Evolutionary conservation across 2,113 vertebrate species (phyloP), one percentile per base, ranked within the genome.

Genomic region (Xenopus tropicalis): DNA sequence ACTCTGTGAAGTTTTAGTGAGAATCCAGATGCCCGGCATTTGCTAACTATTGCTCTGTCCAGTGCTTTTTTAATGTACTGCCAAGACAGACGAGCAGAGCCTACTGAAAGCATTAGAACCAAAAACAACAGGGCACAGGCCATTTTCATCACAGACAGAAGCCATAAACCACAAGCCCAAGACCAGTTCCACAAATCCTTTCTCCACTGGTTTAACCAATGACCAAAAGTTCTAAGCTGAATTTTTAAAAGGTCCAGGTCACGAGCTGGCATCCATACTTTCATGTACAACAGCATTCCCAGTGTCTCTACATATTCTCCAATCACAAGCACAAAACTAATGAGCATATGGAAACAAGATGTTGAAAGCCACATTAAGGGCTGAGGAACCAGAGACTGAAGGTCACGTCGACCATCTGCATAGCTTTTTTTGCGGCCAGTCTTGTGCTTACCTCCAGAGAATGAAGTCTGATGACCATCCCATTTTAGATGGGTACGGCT

Each of bases 311-410:
- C 89, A 0, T 82, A 86, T 10, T 94, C 82, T 48, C 93, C 89
- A 70, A 94, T 86, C 21, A 91, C 88, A 59, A 92, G 89, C 29
- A 96, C 91, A 66, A 94, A 87, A 78, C 94, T 88, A 24, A 95
- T 93, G 78, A 97, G 81, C 85, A 93, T 88, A 81, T 87, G 90
- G 68, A 95, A 79, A 67, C 91, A 93, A 61, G 91, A 90, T 63
- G 94, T 82, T 79, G 91, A 94, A 68, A 92, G 86, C 61, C 87
- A 88, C 24, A 91, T 62, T 1, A 85, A 84, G 87, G 91, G 77
- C 91, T 93, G 56, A 89, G 84, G 42, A 62, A 85, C 16, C 65
- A 14, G 86, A 67, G 62, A 17, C 8, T 78, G 79, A 20, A 90
- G 83, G 78, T 89, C 88, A 78, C 91, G 86, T 74, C 89, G 85